Percentiles rank a stretch among this genome's conserved stretches.
These are phyloP conservation scores for Aromia moschata DNA, from an alignment of 2,888 invertebrate species.

Conservation along the genomic window DNA sequence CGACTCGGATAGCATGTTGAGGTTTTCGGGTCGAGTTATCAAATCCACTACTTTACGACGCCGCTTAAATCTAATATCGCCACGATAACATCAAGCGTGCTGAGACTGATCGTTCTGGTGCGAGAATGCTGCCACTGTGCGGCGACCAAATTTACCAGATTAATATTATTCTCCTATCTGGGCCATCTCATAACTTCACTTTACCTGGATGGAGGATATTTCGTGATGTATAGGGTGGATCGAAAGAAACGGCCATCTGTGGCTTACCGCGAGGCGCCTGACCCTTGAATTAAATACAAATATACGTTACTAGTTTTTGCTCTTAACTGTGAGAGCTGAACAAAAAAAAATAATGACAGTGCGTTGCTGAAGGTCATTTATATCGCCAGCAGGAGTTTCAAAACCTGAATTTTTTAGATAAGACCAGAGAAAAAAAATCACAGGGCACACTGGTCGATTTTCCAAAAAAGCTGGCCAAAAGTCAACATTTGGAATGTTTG, in stretches of 20 bases:
- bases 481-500: too few relatives aligned
- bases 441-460: too few relatives aligned
- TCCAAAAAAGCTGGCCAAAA: too few relatives aligned
- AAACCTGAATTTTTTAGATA: too few relatives aligned
- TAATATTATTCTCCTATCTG: conserved; percentile 33
- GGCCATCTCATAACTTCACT: conserved; percentile 26
- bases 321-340: too few relatives aligned
- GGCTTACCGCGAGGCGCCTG: too few relatives aligned
- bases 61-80: conserved; percentile 57
- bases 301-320: too few relatives aligned
- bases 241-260: neutral
- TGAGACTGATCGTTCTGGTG: conserved; percentile 51
- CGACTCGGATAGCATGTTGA: conserved; percentile 28
- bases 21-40: conserved; percentile 47
- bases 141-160: conserved; percentile 44
- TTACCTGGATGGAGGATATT: conserved; percentile 19
- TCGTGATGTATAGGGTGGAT: conserved; percentile 2
- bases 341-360: too few relatives aligned
- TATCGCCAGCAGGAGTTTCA: too few relatives aligned
- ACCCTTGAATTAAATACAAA: too few relatives aligned
- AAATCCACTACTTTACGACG: conserved; percentile 57
- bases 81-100: conserved; percentile 52
- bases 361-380: too few relatives aligned
- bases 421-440: too few relatives aligned
- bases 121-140: conserved; percentile 52